These are phyloP conservation scores for Liasis olivaceus DNA, from an alignment of 2,797 vertebrate genomes.

Conservation along the genomic window DNA sequence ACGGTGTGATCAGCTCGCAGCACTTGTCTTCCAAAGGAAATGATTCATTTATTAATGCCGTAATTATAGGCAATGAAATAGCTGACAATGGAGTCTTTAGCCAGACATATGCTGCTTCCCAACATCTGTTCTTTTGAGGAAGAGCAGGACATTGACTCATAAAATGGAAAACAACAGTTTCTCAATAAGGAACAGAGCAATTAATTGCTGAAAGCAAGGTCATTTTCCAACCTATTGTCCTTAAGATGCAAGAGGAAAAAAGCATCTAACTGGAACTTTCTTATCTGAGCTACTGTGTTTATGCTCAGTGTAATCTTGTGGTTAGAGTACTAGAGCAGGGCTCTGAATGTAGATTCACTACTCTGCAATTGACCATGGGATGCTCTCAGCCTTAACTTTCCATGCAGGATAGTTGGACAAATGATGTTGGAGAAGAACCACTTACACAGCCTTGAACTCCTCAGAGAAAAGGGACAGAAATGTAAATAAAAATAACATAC, in stretches of 20 bases:
- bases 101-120: conserved; percentile 51
- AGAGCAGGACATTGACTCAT: conserved; percentile 27
- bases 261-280: background rate
- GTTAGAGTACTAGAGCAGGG: background rate
- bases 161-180: conserved; percentile 21
- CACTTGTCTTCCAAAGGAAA: conserved; percentile 67
- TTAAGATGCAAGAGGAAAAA: background rate
- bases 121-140: conserved; percentile 60
- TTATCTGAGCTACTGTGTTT: background rate
- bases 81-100: conserved; percentile 62
- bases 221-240: background rate
- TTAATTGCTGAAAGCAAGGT: background rate
- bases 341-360: background rate
- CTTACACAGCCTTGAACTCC: background rate
- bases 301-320: background rate
- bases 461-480: background rate
- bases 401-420: background rate
- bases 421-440: background rate
- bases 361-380: background rate
- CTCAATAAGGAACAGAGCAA: background rate
- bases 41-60: conserved; percentile 72
- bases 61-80: conserved; percentile 75
- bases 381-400: background rate
- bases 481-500: background rate
- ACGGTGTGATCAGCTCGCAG: conserved; percentile 55